Base-by-base conservation (phyloP, 2,797 vertebrate genomes). In the Esox lucius region DNA sequence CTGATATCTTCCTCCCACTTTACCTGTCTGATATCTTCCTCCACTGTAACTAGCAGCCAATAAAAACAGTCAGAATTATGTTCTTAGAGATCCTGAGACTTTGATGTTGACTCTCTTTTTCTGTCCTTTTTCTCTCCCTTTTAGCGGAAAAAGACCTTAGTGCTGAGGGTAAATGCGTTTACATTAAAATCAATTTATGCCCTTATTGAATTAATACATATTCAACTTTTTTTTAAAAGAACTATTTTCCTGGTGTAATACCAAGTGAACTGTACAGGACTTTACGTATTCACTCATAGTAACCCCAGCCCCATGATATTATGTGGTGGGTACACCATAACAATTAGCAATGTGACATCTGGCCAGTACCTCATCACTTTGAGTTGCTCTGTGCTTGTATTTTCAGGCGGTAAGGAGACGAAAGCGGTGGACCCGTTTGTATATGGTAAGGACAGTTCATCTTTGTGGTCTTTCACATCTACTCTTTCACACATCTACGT, bases 381-480 rank as follows among this genome's bases (percentile, higher is more conserved):
- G 0, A 42, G 0, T 80, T 56, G 79, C 81, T 0, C 80, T 87
- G 74, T 17, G 74, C 92, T 87, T 80, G 49, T 70, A 12, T 59
- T 59, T 59, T 12, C 84, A 89, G 92, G 93, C 75, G 87, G 80
- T 69, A 91, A 65, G 28, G 28, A 65, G 75, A 86, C 85, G 12
- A 86, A 94, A 70, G 91, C 87, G 67, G 85, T 93, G 75, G 91
- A 96, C 71, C 93, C 95, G 74, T 98, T 98, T 75, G 87, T 93
- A 81, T 98, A 98, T n/a, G 96, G 97, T 98, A 92, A 95, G 95
- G 61, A 15, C 15, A 64, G 62, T 17, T 9, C 62, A 19, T 19
- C 13, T 31, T 28, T 5, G 6, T 31, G 26, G 26, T 28, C 16
- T 13, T 28, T 28, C 12, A 24, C 61, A 15, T 64, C 24, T 31